A percentile compares a stretch with the other conserved stretches of the same genome.
These are phyloP conservation scores for Acromyrmex charruanus DNA, from an alignment of 1,140 invertebrate genomes.

Conservation along the genomic window DNA sequence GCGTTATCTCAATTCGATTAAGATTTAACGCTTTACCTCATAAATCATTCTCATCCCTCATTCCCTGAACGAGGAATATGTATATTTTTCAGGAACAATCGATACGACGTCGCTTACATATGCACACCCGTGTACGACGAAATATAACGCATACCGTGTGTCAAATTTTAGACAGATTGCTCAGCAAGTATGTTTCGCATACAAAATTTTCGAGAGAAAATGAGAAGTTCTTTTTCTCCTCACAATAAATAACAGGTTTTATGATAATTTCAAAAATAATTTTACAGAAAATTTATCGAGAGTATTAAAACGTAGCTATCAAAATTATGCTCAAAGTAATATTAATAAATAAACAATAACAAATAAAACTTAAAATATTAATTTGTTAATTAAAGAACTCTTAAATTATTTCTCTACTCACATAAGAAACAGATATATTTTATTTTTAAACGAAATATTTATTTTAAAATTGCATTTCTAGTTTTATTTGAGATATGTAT, in stretches of 20 bases:
- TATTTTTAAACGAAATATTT: not conserved
- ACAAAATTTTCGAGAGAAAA: slow-evolving; percentile 3
- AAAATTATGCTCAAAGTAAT: not conserved
- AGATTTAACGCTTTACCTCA: slow-evolving; percentile 48
- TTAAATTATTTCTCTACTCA: not conserved
- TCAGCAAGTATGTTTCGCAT: not conserved
- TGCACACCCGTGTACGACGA: slow-evolving; percentile 3
- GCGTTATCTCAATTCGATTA: slow-evolving; percentile 48
- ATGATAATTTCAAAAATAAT: not conserved
- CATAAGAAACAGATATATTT: not conserved
- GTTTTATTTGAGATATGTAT: not conserved
- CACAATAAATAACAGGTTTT: not conserved
- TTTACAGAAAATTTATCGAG: not conserved
- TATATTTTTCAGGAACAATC: slow-evolving; percentile 57
- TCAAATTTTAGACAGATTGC: slow-evolving; percentile 25
- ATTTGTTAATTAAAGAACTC: not conserved
- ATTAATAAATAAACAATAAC: too few relatives aligned
- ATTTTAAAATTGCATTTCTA: not conserved
- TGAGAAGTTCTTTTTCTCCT: not conserved
- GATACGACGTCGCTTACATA: slow-evolving; percentile 9
- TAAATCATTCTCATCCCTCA: slow-evolving; percentile 27
- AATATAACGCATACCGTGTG: slow-evolving; percentile 13
- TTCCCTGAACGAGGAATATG: not conserved
- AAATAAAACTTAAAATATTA: not conserved
- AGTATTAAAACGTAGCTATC: too few relatives aligned